Evolutionary conservation across 2,888 invertebrate species (phyloP).

Genomic region (Balanococcus diminutus): DNA sequence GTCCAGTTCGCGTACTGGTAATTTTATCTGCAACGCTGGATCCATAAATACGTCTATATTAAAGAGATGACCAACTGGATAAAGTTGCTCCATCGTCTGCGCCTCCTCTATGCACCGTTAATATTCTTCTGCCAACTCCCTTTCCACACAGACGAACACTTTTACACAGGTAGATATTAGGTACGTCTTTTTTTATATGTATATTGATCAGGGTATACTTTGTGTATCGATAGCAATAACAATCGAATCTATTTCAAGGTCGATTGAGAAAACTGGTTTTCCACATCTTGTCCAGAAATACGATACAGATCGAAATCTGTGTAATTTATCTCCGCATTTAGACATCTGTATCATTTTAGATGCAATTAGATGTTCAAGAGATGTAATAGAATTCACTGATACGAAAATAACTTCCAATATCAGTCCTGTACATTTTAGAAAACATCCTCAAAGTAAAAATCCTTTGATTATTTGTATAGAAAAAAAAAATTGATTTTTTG

Average conservation of each 20-base stretch:
- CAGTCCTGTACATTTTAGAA: too few relatives aligned
- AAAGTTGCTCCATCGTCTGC: not conserved
- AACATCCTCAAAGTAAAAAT: too few relatives aligned
- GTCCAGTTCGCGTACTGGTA: not conserved
- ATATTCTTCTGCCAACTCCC: not conserved
- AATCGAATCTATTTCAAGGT: slow-evolving; percentile 40
- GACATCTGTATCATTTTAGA: not conserved
- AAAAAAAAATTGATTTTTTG: too few relatives aligned
- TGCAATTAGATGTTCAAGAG: not conserved
- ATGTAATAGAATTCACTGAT: not conserved
- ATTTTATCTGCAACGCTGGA: not conserved
- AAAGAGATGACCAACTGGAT: not conserved
- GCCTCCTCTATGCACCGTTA: not conserved
- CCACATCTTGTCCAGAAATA: too few relatives aligned
- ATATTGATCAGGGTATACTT: not conserved
- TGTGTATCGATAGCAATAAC: not conserved
- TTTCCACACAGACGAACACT: not conserved
- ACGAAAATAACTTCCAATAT: not conserved
- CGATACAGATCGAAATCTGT: not conserved
- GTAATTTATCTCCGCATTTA: not conserved
- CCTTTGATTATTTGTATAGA: too few relatives aligned
- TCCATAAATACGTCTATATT: not conserved
- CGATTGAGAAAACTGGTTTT: slow-evolving; percentile 1
- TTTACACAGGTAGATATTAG: not conserved
- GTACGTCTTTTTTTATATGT: not conserved